Evolutionary conservation across 2,888 invertebrate genomes (phyloP).

Genomic region (Caenorhabditis sp.): DNA sequence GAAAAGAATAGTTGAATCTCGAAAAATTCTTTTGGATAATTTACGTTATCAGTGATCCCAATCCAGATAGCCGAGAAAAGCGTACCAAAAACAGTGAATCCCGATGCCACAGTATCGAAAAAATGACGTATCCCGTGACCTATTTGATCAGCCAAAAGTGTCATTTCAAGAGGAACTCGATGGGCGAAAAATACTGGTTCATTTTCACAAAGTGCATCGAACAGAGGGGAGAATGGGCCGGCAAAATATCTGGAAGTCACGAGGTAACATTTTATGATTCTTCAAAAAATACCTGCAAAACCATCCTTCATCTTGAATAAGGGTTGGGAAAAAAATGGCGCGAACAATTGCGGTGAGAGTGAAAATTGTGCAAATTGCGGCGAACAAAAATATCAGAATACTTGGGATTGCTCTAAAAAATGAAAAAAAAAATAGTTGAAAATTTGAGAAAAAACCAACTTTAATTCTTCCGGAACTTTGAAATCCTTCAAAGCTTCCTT

Average conservation of each 20-base stretch:
- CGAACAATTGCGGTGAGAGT: not conserved
- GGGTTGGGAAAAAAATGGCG: not conserved
- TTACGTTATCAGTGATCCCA: constrained; percentile 39
- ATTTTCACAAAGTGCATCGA: constrained; percentile 42
- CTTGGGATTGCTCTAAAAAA: not conserved
- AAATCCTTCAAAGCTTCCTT: not conserved
- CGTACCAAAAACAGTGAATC: constrained; percentile 44
- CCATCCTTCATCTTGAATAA: not conserved
- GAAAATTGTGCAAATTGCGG: not conserved
- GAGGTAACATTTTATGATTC: not conserved
- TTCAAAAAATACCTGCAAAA: not conserved
- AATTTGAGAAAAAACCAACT: not conserved
- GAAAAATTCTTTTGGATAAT: not conserved
- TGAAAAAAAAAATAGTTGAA: no score
- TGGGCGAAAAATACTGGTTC: constrained; percentile 23
- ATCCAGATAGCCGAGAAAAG: constrained; percentile 41
- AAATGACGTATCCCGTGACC: constrained; percentile 19
- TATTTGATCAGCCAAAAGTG: constrained; percentile 25
- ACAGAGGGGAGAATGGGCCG: constrained; percentile 41
- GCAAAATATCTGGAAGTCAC: constrained; percentile 32
- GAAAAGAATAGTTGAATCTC: constrained; percentile 6
- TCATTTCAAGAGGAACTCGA: constrained; percentile 25
- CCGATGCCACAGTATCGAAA: constrained; percentile 20
- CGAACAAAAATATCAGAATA: not conserved
- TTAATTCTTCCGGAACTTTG: not conserved